phyloP scores from a whole-genome alignment of 2,113 vertebrate species.

The Cavia aperea region DNA sequence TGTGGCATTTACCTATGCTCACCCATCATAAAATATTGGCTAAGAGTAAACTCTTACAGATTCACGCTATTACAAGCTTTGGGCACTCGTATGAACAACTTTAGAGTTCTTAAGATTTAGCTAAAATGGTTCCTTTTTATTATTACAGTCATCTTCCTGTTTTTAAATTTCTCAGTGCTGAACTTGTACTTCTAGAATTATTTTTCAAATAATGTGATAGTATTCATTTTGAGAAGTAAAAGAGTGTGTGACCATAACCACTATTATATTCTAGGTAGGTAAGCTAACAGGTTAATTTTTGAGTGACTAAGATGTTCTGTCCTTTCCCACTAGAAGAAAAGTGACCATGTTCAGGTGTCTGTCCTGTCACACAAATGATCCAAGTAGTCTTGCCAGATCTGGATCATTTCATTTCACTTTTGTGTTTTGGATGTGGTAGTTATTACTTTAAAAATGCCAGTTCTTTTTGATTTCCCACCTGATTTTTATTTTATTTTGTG shows the following conservation, averaged over 20 bases:
- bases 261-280: background rate
- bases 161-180: slow-evolving; percentile 12
- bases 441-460: slow-evolving; percentile 4
- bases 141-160: background rate
- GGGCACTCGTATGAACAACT: background rate
- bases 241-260: background rate
- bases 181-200: background rate
- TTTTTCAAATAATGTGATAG: slow-evolving; percentile 3
- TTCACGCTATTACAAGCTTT: background rate
- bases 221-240: background rate
- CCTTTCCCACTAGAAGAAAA: background rate
- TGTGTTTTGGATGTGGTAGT: background rate
- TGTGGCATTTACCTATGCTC: background rate
- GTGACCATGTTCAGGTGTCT: background rate
- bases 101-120: background rate
- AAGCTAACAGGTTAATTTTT: background rate
- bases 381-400: background rate
- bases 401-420: background rate
- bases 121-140: background rate
- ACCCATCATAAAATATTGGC: background rate
- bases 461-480: background rate
- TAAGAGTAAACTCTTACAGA: background rate
- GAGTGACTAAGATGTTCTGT: background rate
- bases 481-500: slow-evolving; percentile 28
- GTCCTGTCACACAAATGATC: background rate